These are phyloP conservation scores for Diaperis boleti DNA, from an alignment of 2,888 invertebrate species.

Conservation along the genomic window DNA sequence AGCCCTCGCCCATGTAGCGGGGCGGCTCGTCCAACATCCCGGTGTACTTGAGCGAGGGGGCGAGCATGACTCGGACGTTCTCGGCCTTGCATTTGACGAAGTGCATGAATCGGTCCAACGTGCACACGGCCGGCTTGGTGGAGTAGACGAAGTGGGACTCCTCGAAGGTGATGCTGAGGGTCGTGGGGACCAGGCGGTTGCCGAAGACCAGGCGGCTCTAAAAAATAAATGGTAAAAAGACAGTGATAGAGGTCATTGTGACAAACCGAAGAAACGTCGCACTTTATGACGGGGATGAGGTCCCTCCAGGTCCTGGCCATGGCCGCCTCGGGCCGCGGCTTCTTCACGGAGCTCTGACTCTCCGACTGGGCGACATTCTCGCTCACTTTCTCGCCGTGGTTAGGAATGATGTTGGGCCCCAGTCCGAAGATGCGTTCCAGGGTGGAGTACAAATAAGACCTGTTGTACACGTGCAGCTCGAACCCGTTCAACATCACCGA, in stretches of 20 bases:
- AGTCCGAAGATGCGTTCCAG: conserved; percentile 91
- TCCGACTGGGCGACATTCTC: conserved; percentile 53
- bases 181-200: conserved; percentile 93
- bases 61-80: conserved; percentile 94
- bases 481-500: conserved; percentile 94
- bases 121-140: conserved; percentile 94
- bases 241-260: not conserved
- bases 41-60: conserved; percentile 95
- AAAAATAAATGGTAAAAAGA: conserved; percentile 38
- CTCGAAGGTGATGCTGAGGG: conserved; percentile 91
- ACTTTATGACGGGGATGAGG: conserved; percentile 95
- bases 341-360: conserved; percentile 52
- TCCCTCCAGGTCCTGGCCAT: conserved; percentile 94
- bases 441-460: conserved; percentile 87
- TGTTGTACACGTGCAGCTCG: conserved; percentile 95
- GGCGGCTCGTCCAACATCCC: conserved; percentile 96
- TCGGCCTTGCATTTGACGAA: conserved; percentile 95
- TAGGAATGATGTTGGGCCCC: conserved; percentile 81
- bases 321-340: conserved; percentile 81
- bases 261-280: conserved; percentile 87
- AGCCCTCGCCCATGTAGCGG: conserved; percentile 97
- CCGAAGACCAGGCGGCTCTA: conserved; percentile 94
- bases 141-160: conserved; percentile 96
- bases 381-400: conserved; percentile 57
- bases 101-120: conserved; percentile 95